Base-by-base conservation (phyloP, 2,113 vertebrate species). In the Passer domesticus region DNA sequence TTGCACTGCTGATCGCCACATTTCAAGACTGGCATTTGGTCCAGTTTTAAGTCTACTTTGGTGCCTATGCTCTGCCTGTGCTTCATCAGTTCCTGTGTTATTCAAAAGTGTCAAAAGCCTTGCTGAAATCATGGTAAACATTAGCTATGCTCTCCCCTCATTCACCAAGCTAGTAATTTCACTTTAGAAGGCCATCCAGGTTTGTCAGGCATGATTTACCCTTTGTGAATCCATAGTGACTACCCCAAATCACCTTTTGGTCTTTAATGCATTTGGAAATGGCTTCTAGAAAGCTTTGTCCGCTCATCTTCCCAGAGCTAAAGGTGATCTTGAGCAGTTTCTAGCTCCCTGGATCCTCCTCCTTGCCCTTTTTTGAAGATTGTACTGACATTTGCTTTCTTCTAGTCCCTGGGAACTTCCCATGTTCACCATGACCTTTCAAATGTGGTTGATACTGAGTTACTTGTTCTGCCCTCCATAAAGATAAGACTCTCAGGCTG, bases 301-400 rank as follows among this genome's bases (percentile, higher is more conserved):
- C 4, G 0, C n/a, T 76, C 31, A 25, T 76, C 53, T 80, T 66
- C 8, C 13, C n/a, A 77, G 67, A 63, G 33, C 15, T 88, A 43
- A 79, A 56, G 58, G 30, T 83, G 72, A 25, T 79, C 19, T 75
- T 88, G 47, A 56, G 49, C 0, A 11, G 8, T 37, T 14, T 76
- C 49, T 80, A 73, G 37, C n/a, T 86, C 19, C 31, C 56, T 56
- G n/a, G 8, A 43, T 90, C 44, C 2, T 93, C 28, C 13, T 90
- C 19, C 41, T 83, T 86, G 80, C n/a, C 31, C 25, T 85, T 77
- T 87, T 83, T 94, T 86, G 22, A 87, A 70, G 50, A 73, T 43
- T 83, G 46, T 35, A 28, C 39, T 91, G 84, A 59, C 22, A 35
- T 87, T 96, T 96, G n/a, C 50, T 94, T 96, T 89, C 16, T 87